phyloP scores from a whole-genome alignment of 2,797 vertebrate species.

The Dicrostonyx torquatus region DNA sequence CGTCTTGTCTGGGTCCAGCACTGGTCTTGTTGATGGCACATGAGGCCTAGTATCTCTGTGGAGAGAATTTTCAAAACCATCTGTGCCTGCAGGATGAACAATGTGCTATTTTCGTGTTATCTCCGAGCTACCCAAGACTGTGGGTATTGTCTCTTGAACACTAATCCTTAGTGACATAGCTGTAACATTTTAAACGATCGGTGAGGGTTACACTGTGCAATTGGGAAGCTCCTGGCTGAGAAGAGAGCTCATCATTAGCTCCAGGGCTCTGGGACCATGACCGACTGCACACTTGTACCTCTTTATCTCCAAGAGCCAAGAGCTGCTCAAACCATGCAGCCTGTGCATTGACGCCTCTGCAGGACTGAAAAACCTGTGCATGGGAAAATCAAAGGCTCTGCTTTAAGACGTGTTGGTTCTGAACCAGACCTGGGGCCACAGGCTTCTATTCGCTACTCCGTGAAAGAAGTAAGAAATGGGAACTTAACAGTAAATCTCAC shows the following conservation, averaged over 20 bases:
- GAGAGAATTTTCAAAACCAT: not conserved
- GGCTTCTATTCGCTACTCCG: not conserved
- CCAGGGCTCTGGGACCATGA: not conserved
- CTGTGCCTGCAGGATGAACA: not conserved
- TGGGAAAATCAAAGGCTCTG: not conserved
- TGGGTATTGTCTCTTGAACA: not conserved
- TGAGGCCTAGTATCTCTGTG: not conserved
- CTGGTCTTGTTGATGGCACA: not conserved
- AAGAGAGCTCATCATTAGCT: not conserved
- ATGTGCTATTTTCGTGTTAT: not conserved
- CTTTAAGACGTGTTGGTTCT: not conserved
- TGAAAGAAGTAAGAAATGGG: not conserved
- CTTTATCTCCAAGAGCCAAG: not conserved
- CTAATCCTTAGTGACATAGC: slow-evolving; percentile 18
- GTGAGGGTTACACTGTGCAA: not conserved
- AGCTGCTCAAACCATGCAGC: not conserved
- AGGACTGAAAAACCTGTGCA: not conserved
- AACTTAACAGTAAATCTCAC: not conserved
- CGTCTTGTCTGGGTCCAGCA: not conserved
- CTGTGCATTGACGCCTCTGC: not conserved
- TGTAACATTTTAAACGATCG: slow-evolving; percentile 52
- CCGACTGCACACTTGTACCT: not conserved
- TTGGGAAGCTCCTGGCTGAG: not conserved
- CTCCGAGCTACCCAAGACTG: not conserved
- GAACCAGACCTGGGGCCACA: not conserved